Base-by-base conservation (phyloP, 2,888 invertebrate genomes). In the Phaonia tiefii region DNA sequence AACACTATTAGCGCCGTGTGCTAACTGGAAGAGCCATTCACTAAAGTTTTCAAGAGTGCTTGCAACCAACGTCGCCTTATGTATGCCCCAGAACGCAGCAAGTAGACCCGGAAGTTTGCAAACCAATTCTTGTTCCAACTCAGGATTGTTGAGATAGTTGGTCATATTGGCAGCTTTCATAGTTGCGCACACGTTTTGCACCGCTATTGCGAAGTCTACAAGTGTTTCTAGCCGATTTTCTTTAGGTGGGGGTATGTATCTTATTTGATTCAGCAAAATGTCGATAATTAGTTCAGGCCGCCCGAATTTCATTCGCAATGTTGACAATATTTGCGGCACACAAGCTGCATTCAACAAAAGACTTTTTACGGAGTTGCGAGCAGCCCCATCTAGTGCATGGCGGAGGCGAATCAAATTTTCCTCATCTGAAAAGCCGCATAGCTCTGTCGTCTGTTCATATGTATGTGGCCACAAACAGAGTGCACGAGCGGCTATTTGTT, bases 211-310 rank as follows among this genome's bases (percentile, higher is more conserved):
- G 10, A 15, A 69, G 75, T 7, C 75, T 72, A 39, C 78, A 74
- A 2, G 75, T 17, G 76, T 74, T 22, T 80, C 78, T 60, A 79
- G 83, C n/a, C n/a, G n/a, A n/a, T n/a, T n/a, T n/a, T n/a, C n/a
- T n/a, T n/a, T n/a, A n/a, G n/a, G n/a, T n/a, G n/a, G n/a, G n/a
- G n/a, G n/a, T n/a, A n/a, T n/a, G n/a, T n/a, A n/a, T n/a, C n/a
- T n/a, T n/a, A n/a, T n/a, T n/a, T n/a, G n/a, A n/a, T n/a, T n/a
- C n/a, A n/a, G n/a, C n/a, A n/a, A n/a, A n/a, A n/a, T n/a, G 25
- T 77, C 67, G 11, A 81, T 79, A 15, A 80, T 79, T 7, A 74
- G 73, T 44, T 81, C 80, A 10, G 80, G 71, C n/a, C 75, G 20
- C 2, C 83, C 81, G 56, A 72, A 83, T 49, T 78, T 82, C 63